Conservation (phyloP, 2,888 invertebrate species). For the Ectemnius cavifrons region DNA sequence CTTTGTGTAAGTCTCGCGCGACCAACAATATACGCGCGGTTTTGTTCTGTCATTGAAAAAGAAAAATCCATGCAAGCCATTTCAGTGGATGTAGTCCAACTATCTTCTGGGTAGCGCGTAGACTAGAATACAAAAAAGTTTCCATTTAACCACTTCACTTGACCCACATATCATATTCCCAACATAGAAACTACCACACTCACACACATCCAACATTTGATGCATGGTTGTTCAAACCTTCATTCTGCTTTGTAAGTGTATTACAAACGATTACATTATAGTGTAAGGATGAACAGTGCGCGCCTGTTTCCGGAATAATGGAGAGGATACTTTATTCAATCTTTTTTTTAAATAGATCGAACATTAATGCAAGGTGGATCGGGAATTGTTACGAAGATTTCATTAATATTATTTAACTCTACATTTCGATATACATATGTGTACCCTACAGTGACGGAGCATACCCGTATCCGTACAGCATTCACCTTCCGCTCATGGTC, state of each 20-base stretch:
- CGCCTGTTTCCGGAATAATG: not conserved
- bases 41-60: slow-evolving; percentile 2
- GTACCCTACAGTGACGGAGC: slow-evolving; percentile 31
- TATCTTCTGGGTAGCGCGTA: not conserved
- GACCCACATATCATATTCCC: slow-evolving; percentile 44
- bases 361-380: not conserved
- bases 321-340: not conserved
- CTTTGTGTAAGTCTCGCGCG: no score
- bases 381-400: no score
- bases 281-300: slow-evolving; percentile 9
- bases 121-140: slow-evolving; percentile 21
- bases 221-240: slow-evolving; percentile 44
- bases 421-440: not conserved
- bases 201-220: slow-evolving; percentile 27
- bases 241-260: slow-evolving; percentile 11
- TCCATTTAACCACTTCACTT: slow-evolving; percentile 36
- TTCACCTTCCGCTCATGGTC: slow-evolving; percentile 44
- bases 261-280: slow-evolving; percentile 9
- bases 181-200: slow-evolving; percentile 22
- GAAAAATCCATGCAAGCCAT: not conserved
- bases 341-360: not conserved
- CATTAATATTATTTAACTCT: no score
- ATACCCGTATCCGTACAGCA: slow-evolving; percentile 38
- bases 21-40: not conserved
- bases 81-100: slow-evolving; percentile 3